phyloP scores from a whole-genome alignment of 1,140 invertebrate genomes.

The Listronotus bonariensis region DNA sequence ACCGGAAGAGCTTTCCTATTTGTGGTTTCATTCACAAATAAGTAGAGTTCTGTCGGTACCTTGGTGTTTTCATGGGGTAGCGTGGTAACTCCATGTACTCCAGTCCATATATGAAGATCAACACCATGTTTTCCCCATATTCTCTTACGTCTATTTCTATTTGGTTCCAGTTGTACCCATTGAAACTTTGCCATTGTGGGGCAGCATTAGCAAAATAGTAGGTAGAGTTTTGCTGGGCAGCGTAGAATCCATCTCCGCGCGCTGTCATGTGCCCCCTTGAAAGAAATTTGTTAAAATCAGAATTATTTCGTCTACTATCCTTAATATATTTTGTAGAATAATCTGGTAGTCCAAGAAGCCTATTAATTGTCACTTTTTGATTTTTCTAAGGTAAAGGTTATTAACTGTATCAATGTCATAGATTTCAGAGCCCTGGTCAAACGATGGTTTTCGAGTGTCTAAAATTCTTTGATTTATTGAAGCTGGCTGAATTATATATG shows the following conservation, averaged over 20 bases:
- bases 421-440: constrained; percentile 41
- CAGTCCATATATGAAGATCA: constrained; percentile 62
- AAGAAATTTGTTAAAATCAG: constrained; percentile 64
- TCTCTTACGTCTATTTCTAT: constrained; percentile 57
- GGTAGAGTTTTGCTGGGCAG: constrained; percentile 64
- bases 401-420: constrained; percentile 45
- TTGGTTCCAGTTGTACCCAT: constrained; percentile 61
- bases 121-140: constrained; percentile 47
- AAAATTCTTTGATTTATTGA: constrained; percentile 46
- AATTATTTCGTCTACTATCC: too few relatives aligned
- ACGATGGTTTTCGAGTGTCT: constrained; percentile 48
- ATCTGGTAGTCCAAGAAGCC: constrained; percentile 47
- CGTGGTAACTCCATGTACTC: constrained; percentile 60
- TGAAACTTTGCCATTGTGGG: constrained; percentile 64
- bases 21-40: constrained; percentile 55
- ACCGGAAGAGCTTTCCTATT: constrained; percentile 59
- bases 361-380: constrained; percentile 47
- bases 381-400: constrained; percentile 42
- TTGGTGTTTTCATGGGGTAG: constrained; percentile 56
- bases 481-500: constrained; percentile 42
- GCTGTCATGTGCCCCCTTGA: constrained; percentile 69
- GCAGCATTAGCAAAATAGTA: constrained; percentile 61
- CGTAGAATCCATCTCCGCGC: constrained; percentile 67
- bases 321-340: constrained; percentile 48
- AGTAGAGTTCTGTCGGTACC: constrained; percentile 56